Evolutionary conservation across 2,113 vertebrate genomes (phyloP), one percentile per base, ranked within the genome.

Genomic region (Myxocyprinus asiaticus): DNA sequence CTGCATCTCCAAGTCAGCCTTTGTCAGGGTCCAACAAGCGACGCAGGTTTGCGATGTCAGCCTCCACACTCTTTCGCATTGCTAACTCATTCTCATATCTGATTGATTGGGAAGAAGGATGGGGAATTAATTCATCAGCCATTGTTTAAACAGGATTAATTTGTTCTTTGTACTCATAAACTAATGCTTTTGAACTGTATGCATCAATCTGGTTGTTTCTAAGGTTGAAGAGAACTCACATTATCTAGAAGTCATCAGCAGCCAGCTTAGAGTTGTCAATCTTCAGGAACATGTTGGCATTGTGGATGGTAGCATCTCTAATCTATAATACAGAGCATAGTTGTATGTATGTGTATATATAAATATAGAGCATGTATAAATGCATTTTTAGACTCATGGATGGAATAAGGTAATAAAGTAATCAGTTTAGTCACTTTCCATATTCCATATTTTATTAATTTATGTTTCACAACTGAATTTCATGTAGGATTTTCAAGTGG

Each of bases 221-320:
- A 15, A 48, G 44, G 10, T 33, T 3, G 15, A 11, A 55, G 48
- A n/a, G 22, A 10, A 22, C 94, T 92, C 90, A 98, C 96, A 98
- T 97, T 85, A 91, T 96, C 66, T 81, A 94, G 93, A 98, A 97
- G 91, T 99, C 97, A 50, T 99, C 96, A 0, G 96, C 95, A 6
- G 97, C 94, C 92, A 98, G 90, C 87, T 93, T 94, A 84, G 96
- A 94, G 0, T 97, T 98, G 90, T 98, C 95, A 0, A 96, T 96
- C 93, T 96, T 95, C 84, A 98, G 91, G 66, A 96, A 88, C 82
- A 97, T 85, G 87, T 89, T 93, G 15, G 96, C 92, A 0, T 96
- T 98, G 72, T 88, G 85, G 0, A 95, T 90, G 10, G 91, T 96
- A 78, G 93, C 92, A 0, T 3, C 86, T 59, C 92, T 75, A 51